phyloP scores from a whole-genome alignment of 1,140 invertebrate genomes.

The Acromyrmex charruanus region DNA sequence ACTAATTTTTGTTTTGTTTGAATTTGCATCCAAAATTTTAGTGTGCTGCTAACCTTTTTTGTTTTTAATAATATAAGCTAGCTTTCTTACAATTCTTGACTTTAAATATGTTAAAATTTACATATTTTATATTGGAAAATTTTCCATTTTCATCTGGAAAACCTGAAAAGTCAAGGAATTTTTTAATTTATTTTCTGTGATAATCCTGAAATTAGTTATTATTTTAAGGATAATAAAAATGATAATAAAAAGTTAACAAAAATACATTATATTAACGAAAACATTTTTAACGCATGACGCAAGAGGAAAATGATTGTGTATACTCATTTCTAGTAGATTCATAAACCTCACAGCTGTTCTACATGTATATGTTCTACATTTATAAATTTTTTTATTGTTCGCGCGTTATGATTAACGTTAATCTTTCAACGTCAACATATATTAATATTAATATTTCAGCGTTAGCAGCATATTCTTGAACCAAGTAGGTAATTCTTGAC shows the following conservation, averaged over 20 bases:
- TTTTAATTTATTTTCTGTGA: too few species aligned
- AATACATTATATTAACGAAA: background rate
- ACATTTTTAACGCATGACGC: constrained; percentile 4
- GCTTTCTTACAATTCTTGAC: too few species aligned
- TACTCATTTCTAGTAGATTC: constrained; percentile 33
- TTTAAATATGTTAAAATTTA: too few species aligned
- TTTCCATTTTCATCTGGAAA: too few species aligned
- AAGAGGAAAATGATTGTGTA: background rate
- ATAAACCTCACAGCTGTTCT: background rate
- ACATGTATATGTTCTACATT: background rate
- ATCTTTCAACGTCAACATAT: background rate
- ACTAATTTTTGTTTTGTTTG: too few species aligned
- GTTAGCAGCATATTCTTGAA: background rate
- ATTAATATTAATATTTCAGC: background rate
- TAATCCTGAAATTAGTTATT: background rate
- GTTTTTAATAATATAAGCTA: too few species aligned
- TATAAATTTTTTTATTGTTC: background rate
- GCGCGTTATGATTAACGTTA: background rate
- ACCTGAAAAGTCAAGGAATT: too few species aligned
- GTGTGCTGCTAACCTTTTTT: too few species aligned
- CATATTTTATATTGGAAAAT: too few species aligned
- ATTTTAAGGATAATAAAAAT: background rate
- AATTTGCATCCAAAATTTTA: too few species aligned
- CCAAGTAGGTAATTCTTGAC: background rate
- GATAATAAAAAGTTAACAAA: background rate